Conservation (phyloP, 2,797 vertebrate genomes). For the Hipposideros larvatus region DNA sequence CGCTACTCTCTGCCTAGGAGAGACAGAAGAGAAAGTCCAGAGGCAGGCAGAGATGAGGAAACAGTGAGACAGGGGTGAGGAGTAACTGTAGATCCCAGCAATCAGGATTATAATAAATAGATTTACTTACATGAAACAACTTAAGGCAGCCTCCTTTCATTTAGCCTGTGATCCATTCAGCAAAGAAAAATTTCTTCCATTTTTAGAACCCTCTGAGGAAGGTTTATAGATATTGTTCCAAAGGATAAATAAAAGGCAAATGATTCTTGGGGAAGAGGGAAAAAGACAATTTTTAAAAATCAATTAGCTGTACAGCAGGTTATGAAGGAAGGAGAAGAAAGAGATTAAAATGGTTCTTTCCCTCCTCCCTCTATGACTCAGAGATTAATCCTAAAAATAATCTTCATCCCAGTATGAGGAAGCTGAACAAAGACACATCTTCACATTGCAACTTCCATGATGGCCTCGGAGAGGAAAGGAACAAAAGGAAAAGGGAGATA, state of each 20-base stretch:
- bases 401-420: slow-evolving; percentile 13
- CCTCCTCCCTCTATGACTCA: slow-evolving; percentile 71
- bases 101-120: not conserved
- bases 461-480: not conserved
- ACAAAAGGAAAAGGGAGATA: not conserved
- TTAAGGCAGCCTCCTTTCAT: slow-evolving; percentile 33
- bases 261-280: not conserved
- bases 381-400: slow-evolving; percentile 76
- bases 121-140: slow-evolving; percentile 48
- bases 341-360: slow-evolving; percentile 70
- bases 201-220: slow-evolving; percentile 44
- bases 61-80: not conserved
- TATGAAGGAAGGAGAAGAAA: slow-evolving; percentile 54
- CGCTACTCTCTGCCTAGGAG: not conserved
- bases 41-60: not conserved
- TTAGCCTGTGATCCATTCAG: slow-evolving; percentile 43
- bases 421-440: slow-evolving; percentile 52
- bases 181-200: slow-evolving; percentile 36
- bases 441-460: slow-evolving; percentile 26
- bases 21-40: not conserved
- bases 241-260: slow-evolving; percentile 58
- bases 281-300: slow-evolving; percentile 20
- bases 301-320: slow-evolving; percentile 36
- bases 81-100: not conserved
- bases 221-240: slow-evolving; percentile 31